Conservation (phyloP, 2,797 vertebrate genomes). For the Acanthurus tractus region DNA sequence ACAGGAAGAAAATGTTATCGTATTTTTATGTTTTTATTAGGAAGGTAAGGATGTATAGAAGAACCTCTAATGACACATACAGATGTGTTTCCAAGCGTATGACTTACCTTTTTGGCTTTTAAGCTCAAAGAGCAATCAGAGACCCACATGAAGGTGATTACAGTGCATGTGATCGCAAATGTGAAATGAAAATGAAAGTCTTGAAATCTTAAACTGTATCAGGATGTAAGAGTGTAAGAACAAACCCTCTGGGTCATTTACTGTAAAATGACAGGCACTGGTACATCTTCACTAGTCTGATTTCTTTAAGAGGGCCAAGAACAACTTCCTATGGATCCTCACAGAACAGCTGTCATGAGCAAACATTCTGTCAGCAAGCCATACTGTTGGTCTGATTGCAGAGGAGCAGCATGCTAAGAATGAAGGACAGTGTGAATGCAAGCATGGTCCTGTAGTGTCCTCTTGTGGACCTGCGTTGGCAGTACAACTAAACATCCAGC, state of each 20-base stretch:
- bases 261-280: background rate
- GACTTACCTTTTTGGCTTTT: slow-evolving; percentile 51
- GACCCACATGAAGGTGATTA: slow-evolving; percentile 2
- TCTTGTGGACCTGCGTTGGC: slow-evolving; percentile 64
- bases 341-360: background rate
- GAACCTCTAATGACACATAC: slow-evolving; percentile 18
- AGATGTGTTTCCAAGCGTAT: slow-evolving; percentile 36
- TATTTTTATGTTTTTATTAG: background rate
- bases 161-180: background rate
- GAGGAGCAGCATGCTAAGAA: background rate
- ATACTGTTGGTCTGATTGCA: background rate
- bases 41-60: background rate
- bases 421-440: slow-evolving; percentile 5
- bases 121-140: slow-evolving; percentile 20
- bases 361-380: background rate
- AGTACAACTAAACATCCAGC: slow-evolving; percentile 35
- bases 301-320: too few species aligned
- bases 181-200: background rate
- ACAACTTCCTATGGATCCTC: background rate
- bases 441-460: slow-evolving; percentile 55
- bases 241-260: background rate
- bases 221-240: slow-evolving; percentile 11
- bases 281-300: background rate
- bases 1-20: background rate
- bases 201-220: background rate